Conservation (phyloP, 2,113 vertebrate species). For the Cromileptes altivelis region DNA sequence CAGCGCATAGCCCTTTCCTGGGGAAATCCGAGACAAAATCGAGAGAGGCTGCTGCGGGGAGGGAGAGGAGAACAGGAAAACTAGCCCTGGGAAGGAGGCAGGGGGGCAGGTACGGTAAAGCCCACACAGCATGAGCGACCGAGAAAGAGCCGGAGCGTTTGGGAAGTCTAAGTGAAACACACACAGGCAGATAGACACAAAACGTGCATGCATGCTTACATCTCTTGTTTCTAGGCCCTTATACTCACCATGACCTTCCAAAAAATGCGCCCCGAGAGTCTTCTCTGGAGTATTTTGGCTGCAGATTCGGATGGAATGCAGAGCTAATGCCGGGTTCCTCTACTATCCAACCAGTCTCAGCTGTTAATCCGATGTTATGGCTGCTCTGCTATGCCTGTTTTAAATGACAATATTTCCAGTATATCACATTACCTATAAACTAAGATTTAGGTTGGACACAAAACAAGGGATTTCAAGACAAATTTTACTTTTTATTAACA, state of each 20-base stretch:
- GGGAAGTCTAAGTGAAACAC: constrained; percentile 51
- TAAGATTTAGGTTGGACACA: constrained; percentile 29
- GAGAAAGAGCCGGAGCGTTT: constrained; percentile 62
- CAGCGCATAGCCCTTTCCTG: constrained; percentile 84
- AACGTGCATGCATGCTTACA: constrained; percentile 45
- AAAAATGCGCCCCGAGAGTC: constrained; percentile 50
- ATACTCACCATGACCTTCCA: constrained; percentile 32
- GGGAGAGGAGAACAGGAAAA: constrained; percentile 80
- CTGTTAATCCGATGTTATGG: constrained; percentile 77
- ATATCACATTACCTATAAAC: constrained; percentile 50
- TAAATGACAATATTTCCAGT: constrained; percentile 53
- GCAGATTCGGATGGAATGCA: constrained; percentile 75
- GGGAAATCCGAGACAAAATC: constrained; percentile 87
- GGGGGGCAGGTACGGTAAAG: constrained; percentile 54
- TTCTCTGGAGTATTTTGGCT: constrained; percentile 70
- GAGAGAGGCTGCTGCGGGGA: constrained; percentile 76
- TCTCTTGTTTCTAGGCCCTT: constrained; percentile 54
- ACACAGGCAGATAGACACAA: constrained; percentile 40
- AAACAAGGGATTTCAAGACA: constrained; percentile 25
- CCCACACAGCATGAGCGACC: constrained; percentile 70
- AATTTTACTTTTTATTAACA: constrained; percentile 15
- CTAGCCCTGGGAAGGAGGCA: constrained; percentile 68
- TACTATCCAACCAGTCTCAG: constrained; percentile 65
- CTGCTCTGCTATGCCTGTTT: constrained; percentile 60
- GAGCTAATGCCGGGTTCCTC: constrained; percentile 71